Base-by-base conservation (phyloP, 2,888 invertebrate species). In the Phyto melanocephala region DNA sequence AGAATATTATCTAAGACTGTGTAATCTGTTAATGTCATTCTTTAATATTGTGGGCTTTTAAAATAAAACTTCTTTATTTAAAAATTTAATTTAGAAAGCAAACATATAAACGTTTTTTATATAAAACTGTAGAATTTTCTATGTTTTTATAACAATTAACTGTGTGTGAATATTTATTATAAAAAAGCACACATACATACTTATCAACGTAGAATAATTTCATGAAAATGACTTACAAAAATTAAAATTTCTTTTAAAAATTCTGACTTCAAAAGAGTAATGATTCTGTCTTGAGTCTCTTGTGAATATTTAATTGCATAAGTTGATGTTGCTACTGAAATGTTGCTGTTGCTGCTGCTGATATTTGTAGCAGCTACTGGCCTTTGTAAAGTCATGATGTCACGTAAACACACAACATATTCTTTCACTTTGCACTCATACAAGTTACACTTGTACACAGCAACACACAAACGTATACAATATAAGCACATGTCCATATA, bases 331-430 rank as follows among this genome's bases (percentile, higher is more conserved):
- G 56, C 37, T 58, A 13, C 35, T 58, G 7, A 4, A 24, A 8
- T 54, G 54, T 28, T 60, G 60, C 20, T 40, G 3, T 13, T 60
- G 40, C 5, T 60, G 60, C 37, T 65, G 63, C 47, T 15, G n/a
- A n/a, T n/a, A n/a, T n/a, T 42, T 50, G 17, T 35, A 45, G 40
- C 45, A 37, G 7, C 45, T 15, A 33, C 71, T 78, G 63, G 63
- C 81, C 76, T 71, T 77, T 81, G 60, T 72, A 60, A 71, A 77
- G 77, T 77, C 81, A 77, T 67, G 81, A 67, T 81, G 77, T 81
- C 81, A 77, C 81, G 76, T 81, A 81, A 72, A 50, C 54, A 72
- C 37, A 47, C 77, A 81, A 65, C 63, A 71, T 71, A 52, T 60
- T 71, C 67, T 33, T 50, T 33, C 37, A 45, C 40, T 22, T 22